Conservation (phyloP, 2,113 vertebrate genomes). For the Tympanuchus pallidicinctus region DNA sequence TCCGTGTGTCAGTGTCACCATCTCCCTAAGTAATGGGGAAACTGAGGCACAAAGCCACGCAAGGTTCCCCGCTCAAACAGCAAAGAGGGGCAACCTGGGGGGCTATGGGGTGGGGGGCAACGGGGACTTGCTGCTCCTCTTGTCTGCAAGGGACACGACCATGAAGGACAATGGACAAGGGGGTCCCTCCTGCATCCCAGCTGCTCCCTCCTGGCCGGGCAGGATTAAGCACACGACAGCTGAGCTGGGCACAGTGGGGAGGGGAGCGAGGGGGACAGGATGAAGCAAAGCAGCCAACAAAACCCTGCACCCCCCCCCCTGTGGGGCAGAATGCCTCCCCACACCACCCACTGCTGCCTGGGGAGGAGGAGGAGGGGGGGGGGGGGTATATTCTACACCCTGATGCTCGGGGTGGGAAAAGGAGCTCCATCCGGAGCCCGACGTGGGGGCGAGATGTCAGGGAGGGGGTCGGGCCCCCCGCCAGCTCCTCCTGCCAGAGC, state of each 20-base stretch:
- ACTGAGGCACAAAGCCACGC: background rate
- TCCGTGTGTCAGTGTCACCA: rapidly evolving
- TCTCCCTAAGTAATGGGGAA: background rate
- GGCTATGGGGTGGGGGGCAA: background rate
- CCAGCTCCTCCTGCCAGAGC: slow-evolving; percentile 51
- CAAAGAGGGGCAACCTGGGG: background rate
- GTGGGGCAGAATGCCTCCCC: background rate
- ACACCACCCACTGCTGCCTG: background rate
- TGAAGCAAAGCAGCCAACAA: background rate
- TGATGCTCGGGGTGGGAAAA: background rate
- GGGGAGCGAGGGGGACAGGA: background rate
- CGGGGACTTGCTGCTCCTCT: no score
- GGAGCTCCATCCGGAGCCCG: background rate
- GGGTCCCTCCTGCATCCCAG: background rate
- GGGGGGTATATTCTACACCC: background rate
- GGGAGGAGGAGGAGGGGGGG: no score
- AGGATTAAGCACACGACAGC: slow-evolving; percentile 26
- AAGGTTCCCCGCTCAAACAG: background rate
- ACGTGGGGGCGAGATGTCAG: no score
- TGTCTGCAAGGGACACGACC: background rate
- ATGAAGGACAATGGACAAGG: slow-evolving; percentile 34
- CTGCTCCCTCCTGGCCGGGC: background rate
- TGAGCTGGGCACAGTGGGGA: background rate
- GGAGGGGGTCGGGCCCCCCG: background rate
- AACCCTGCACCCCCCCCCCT: background rate